Evolutionary conservation across 1,140 invertebrate genomes (phyloP).

Genomic region (Neodiprion pinetum): DNA sequence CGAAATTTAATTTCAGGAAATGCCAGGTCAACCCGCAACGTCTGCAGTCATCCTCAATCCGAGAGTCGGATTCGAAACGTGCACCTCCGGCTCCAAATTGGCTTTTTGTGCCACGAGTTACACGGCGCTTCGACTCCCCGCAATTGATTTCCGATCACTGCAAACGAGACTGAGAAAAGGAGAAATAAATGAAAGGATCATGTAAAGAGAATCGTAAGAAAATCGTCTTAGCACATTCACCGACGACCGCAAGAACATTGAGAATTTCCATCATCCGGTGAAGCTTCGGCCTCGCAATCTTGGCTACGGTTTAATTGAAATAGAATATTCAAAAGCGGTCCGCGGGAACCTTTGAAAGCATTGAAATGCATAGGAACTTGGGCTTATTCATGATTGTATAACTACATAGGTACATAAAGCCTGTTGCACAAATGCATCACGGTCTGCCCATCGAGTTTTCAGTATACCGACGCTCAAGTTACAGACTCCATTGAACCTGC

Average conservation of each 20-base stretch:
- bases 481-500: conserved; percentile 15
- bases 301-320: conserved; percentile 2
- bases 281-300: neutral
- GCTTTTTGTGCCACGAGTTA: neutral
- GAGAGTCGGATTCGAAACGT: neutral
- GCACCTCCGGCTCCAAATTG: neutral
- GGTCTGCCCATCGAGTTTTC: conserved; percentile 24
- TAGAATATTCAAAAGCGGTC: neutral
- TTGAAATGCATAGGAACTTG: conserved; percentile 37
- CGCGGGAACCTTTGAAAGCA: neutral
- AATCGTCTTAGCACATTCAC: no score
- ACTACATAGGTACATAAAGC: conserved; percentile 36
- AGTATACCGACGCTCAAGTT: conserved; percentile 23
- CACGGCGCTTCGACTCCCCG: neutral
- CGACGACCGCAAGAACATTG: neutral
- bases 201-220: neutral
- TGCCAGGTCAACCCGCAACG: neutral
- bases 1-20: conserved; percentile 5
- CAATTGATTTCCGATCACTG: neutral
- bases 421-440: conserved; percentile 44
- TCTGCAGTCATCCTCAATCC: neutral
- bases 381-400: conserved; percentile 39
- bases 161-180: neutral
- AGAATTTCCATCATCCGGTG: conserved; percentile 3
- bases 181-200: neutral